Conservation (phyloP, 2,888 invertebrate genomes). For the Liposcelis brunnea region DNA sequence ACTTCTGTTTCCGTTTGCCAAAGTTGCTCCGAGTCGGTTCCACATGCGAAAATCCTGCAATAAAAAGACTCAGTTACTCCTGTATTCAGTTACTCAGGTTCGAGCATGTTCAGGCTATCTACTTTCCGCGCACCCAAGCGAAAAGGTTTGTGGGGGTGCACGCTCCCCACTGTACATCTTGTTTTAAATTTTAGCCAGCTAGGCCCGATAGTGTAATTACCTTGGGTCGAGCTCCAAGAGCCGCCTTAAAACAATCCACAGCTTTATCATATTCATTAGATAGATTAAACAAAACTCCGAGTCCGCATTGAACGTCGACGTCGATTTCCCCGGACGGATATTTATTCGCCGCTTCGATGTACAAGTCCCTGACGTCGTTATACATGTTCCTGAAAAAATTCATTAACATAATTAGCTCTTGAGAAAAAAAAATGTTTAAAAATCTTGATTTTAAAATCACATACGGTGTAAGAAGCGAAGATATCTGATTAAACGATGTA, state of each 20-base stretch:
- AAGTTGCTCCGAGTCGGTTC: constrained; percentile 93
- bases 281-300: constrained; percentile 90
- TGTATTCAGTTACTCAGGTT: no score
- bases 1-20: constrained; percentile 87
- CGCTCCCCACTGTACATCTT: no score
- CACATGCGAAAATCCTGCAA: constrained; percentile 75
- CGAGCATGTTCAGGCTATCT: no score
- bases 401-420: not conserved
- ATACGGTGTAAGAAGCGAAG: not conserved
- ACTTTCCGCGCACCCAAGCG: no score
- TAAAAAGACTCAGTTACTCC: no score
- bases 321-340: constrained; percentile 56
- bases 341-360: constrained; percentile 60
- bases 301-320: constrained; percentile 79
- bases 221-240: constrained; percentile 62
- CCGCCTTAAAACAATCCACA: constrained; percentile 86
- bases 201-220: no score
- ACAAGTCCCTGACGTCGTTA: constrained; percentile 53
- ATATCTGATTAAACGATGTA: constrained; percentile 23
- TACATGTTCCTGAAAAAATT: constrained; percentile 31
- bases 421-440: constrained; percentile 10
- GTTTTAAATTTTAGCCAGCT: no score
- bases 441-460: no score
- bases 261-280: constrained; percentile 91
- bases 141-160: no score